A percentile compares a stretch with the other conserved stretches of the same genome.
phyloP scores from a whole-genome alignment of 1,140 invertebrate species.

The Pinna nobilis region DNA sequence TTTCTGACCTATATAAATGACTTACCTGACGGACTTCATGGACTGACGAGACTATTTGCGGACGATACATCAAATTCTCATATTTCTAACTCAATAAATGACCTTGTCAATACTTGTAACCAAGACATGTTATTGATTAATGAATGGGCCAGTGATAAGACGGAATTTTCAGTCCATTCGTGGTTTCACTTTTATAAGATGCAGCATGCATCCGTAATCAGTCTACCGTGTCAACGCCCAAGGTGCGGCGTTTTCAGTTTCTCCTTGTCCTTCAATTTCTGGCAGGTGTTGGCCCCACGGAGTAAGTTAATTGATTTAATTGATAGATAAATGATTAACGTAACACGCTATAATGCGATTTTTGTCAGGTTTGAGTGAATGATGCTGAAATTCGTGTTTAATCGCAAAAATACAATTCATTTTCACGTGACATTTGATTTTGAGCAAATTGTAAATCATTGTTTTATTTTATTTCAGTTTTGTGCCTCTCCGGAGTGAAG shows the following conservation, averaged over 20 bases:
- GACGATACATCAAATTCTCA: too few species aligned
- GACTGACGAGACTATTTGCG: too few species aligned
- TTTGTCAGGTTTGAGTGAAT: not conserved
- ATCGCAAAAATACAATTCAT: not conserved
- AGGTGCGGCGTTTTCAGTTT: not conserved
- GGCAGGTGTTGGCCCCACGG: not conserved
- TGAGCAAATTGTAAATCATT: not conserved
- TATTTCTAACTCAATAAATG: too few species aligned
- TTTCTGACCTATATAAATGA: too few species aligned
- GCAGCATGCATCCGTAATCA: not conserved
- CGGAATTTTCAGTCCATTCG: not conserved
- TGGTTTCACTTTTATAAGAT: not conserved
- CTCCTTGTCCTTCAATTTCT: not conserved
- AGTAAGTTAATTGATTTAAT: not conserved
- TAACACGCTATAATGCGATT: not conserved
- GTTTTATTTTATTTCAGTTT: not conserved
- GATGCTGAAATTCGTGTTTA: not conserved
- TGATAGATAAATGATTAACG: not conserved
- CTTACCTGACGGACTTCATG: too few species aligned
- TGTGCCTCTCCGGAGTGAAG: not conserved
- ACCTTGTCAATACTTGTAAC: too few species aligned
- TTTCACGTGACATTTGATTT: not conserved
- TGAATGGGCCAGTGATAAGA: too few species aligned
- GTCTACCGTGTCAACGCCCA: not conserved
- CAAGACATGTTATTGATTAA: too few species aligned